Base-by-base conservation (phyloP, 2,113 vertebrate genomes). In the Motacilla tschutschensis region DNA sequence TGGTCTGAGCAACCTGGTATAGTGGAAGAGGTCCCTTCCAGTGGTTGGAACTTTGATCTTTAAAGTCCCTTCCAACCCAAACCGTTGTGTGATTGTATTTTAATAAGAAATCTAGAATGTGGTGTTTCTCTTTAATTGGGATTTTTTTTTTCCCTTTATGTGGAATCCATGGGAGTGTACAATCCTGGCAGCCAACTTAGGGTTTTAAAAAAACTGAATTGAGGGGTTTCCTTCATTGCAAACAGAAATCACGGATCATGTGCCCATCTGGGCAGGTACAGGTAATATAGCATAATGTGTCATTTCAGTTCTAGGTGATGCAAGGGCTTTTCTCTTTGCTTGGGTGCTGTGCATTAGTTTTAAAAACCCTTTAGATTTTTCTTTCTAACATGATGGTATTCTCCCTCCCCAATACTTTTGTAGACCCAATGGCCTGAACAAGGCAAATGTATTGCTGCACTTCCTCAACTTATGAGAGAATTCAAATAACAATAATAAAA, bases 401-500 rank as follows among this genome's bases (percentile, higher is more conserved):
- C 59, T 47, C 36, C 36, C 43, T 60, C 14, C 6, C n/a, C 5
- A 18, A 1, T 24, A 2, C 17, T 62, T 21, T 20, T 48, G 6
- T 58, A 63, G 26, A n/a, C 17, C 9, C 54, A 44, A 28, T 33
- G 35, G 36, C 41, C 57, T 36, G 54, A 74, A 40, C 21, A 21
- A 87, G 58, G 20, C 44, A 65, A 58, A 48, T 31, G 17, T 31
- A 28, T 19, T 36, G 50, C 8, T 53, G 15, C 38, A 36, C n/a
- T 87, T 80, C 84, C 79, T 85, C 64, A 28, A 75, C 26, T 63
- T 82, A 74, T 24, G 7, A 72, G 17, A 83, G 19, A 73, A 84
- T 93, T 94, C 76, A 96, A 95, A 96, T 83, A 31, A 14, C 75
- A 31, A 26, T 15, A 55, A 25, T 26, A 77, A 89, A 87, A 63